These are phyloP conservation scores for Drosophila pectinifera DNA, from an alignment of 1,140 invertebrate species.

Conservation along the genomic window DNA sequence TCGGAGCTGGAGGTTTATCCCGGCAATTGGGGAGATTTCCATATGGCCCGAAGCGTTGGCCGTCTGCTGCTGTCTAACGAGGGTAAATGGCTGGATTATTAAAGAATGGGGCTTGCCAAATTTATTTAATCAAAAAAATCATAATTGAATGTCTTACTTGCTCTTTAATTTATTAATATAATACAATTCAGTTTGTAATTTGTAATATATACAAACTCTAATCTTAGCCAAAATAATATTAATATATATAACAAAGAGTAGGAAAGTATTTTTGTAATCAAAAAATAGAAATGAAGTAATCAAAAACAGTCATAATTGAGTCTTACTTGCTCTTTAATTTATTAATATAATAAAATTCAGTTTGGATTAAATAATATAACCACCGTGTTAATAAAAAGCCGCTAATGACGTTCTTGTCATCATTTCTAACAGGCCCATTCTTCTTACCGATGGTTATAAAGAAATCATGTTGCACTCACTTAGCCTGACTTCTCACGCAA, in stretches of 20 bases:
- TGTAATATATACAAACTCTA: too few relatives aligned
- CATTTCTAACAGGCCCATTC: not conserved
- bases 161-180: not conserved
- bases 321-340: not conserved
- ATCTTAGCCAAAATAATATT: too few relatives aligned
- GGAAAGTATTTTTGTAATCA: not conserved
- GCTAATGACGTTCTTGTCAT: conserved; percentile 11
- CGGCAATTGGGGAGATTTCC: conserved; percentile 35
- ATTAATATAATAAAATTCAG: not conserved
- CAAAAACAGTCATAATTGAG: not conserved
- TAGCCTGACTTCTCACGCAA: conserved; percentile 41
- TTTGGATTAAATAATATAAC: not conserved
- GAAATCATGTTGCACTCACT: conserved; percentile 38
- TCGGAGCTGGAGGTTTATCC: conserved; percentile 1
- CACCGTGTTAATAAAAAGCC: not conserved
- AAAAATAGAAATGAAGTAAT: too few relatives aligned
- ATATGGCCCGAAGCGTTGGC: conserved; percentile 3
- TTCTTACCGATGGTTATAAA: conserved; percentile 28
- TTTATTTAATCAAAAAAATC: not conserved
- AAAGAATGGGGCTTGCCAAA: not conserved
- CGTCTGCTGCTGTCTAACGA: conserved; percentile 7
- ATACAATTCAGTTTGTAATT: not conserved
- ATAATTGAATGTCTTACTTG: not conserved
- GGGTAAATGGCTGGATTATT: conserved; percentile 3
- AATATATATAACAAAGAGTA: not conserved